phyloP scores from a whole-genome alignment of 1,140 invertebrate genomes.

The Cherax quadricarinatus region DNA sequence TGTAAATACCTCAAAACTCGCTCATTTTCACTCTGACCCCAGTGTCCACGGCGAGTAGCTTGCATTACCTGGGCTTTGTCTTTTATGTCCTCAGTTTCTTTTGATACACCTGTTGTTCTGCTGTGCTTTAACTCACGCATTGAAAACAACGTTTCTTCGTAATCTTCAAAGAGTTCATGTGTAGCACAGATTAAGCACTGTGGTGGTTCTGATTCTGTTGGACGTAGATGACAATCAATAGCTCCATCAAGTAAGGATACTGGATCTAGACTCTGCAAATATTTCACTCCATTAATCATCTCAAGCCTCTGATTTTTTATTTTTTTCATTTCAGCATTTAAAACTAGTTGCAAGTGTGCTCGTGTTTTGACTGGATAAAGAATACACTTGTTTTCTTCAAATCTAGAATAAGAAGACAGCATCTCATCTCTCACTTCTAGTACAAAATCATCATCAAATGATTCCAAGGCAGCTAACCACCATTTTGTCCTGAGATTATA shows the following conservation, averaged over 20 bases:
- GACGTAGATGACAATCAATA: slow-evolving; percentile 83
- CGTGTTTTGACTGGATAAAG: slow-evolving; percentile 60
- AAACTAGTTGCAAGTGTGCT: slow-evolving; percentile 77
- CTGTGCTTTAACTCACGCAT: slow-evolving; percentile 75
- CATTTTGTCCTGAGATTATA: slow-evolving; percentile 34
- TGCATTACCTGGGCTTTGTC: slow-evolving; percentile 76
- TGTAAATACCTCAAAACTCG: slow-evolving; percentile 78
- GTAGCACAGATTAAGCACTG: slow-evolving; percentile 79
- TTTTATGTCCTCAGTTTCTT: slow-evolving; percentile 70
- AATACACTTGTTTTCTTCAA: slow-evolving; percentile 72
- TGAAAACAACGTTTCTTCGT: slow-evolving; percentile 80
- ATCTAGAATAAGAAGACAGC: slow-evolving; percentile 64
- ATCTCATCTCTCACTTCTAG: slow-evolving; percentile 78
- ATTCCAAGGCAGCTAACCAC: slow-evolving; percentile 66
- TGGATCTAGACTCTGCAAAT: slow-evolving; percentile 75
- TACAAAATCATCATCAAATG: slow-evolving; percentile 76
- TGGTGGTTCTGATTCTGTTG: slow-evolving; percentile 66
- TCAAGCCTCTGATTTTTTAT: slow-evolving; percentile 76
- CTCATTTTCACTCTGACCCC: slow-evolving; percentile 81
- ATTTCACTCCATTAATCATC: slow-evolving; percentile 76
- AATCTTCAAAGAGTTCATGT: slow-evolving; percentile 79
- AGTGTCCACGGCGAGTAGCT: slow-evolving; percentile 78
- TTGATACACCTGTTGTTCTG: slow-evolving; percentile 69
- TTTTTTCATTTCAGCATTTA: slow-evolving; percentile 77
- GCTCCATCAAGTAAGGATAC: slow-evolving; percentile 79